A percentile compares a stretch with the other conserved stretches of the same genome.
Conservation (phyloP, 2,797 vertebrate genomes). For the Enteromius radiatus region DNA sequence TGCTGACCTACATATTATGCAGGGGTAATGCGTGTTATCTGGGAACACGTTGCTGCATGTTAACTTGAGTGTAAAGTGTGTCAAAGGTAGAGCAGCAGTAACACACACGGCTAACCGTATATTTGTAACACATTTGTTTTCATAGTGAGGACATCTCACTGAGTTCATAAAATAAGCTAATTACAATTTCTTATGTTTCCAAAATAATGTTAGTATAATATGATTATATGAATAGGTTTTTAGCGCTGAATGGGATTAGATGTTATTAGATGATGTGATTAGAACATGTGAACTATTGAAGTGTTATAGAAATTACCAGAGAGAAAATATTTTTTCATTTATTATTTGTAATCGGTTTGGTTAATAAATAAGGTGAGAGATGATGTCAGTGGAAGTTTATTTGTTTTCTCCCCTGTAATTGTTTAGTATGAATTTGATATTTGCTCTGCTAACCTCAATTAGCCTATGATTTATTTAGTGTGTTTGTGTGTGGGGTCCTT, state of each 20-base stretch:
- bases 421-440: not conserved
- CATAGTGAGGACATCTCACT: not conserved
- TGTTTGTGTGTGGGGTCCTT: not conserved
- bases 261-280: not conserved
- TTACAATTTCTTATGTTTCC: not conserved
- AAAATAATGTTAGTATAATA: not conserved
- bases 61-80: constrained; percentile 15
- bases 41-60: not conserved
- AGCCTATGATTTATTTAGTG: not conserved
- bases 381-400: not conserved
- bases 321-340: not conserved
- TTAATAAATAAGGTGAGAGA: not conserved
- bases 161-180: not conserved
- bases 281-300: not conserved
- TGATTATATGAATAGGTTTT: too few relatives aligned
- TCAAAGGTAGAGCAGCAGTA: constrained; percentile 28
- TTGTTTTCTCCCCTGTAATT: not conserved
- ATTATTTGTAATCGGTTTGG: not conserved
- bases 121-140: not conserved
- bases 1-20: constrained; percentile 46
- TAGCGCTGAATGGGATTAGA: not conserved
- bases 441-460: not conserved
- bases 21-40: constrained; percentile 17
- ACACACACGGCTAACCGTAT: not conserved
- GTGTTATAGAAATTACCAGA: not conserved